These are phyloP conservation scores for Chelon labrosus DNA, from an alignment of 2,797 vertebrate species.

Conservation along the genomic window DNA sequence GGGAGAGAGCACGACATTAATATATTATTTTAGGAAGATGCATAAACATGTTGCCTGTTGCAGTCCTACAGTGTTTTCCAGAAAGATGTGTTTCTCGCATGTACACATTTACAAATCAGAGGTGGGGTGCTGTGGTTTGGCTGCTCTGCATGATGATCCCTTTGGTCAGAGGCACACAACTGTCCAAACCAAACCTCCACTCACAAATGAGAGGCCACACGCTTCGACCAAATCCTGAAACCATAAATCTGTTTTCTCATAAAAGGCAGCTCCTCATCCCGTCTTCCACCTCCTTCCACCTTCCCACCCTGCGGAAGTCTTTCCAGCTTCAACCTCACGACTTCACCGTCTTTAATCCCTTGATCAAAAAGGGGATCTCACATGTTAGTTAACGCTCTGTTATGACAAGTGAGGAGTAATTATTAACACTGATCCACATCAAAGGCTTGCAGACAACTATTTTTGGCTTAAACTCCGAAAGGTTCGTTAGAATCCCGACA, in stretches of 20 bases:
- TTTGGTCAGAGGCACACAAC: neutral
- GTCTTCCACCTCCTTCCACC: too few relatives aligned
- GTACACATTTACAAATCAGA: neutral
- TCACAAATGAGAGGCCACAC: neutral
- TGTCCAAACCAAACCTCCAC: neutral
- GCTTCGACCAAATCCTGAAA: neutral
- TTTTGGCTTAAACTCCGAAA: constrained; percentile 2
- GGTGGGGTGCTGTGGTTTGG: neutral
- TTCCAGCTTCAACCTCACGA: constrained; percentile 5
- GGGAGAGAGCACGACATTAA: neutral
- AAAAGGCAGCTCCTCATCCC: too few relatives aligned
- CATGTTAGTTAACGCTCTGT: constrained; percentile 18
- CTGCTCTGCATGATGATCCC: neutral
- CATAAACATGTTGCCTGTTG: neutral
- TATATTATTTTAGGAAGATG: constrained; percentile 1
- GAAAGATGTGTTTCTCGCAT: neutral
- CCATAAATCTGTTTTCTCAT: too few relatives aligned
- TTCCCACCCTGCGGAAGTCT: neutral
- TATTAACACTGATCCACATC: constrained; percentile 30
- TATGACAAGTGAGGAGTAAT: constrained; percentile 28
- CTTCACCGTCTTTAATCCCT: constrained; percentile 23
- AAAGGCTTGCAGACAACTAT: constrained; percentile 28
- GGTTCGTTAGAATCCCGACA: neutral
- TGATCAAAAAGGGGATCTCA: constrained; percentile 25
- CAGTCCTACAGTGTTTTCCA: neutral